phyloP scores from a whole-genome alignment of 1,140 invertebrate species.

The Coenobita brevimanus region DNA sequence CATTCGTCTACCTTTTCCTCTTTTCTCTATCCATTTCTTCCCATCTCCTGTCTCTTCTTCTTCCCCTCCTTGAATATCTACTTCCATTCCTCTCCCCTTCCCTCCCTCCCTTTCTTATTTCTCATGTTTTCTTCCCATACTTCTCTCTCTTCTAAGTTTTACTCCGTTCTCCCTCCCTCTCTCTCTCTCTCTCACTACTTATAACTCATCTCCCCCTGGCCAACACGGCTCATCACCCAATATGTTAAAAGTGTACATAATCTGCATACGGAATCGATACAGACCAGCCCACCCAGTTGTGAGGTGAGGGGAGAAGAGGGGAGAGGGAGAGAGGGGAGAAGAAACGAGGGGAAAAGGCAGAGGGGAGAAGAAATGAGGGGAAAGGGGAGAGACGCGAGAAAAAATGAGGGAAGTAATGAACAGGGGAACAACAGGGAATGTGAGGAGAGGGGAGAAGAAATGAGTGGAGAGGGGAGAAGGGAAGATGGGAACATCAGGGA shows the following conservation, averaged over 20 bases:
- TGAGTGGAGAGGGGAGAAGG: neutral
- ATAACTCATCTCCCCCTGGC: neutral
- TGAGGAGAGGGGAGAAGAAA: neutral
- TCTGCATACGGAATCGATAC: constrained; percentile 16
- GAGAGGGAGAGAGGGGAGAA: neutral
- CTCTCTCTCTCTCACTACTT: neutral
- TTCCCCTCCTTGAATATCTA: no score
- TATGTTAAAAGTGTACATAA: constrained; percentile 20
- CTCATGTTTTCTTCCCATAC: neutral
- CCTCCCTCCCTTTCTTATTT: neutral
- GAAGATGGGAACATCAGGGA: neutral
- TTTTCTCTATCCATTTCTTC: no score
- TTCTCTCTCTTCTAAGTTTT: neutral
- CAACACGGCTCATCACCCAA: constrained; percentile 11
- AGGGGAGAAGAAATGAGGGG: neutral
- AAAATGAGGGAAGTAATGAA: neutral
- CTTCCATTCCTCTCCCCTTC: no score
- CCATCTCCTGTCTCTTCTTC: no score
- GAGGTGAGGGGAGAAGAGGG: neutral
- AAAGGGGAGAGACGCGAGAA: neutral
- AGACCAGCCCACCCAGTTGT: neutral
- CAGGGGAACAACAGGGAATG: no score
- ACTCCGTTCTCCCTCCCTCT: neutral
- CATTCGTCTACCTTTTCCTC: no score
- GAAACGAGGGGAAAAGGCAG: neutral